These are phyloP conservation scores for Lycaena phlaeas DNA, from an alignment of 2,888 invertebrate genomes.

Conservation along the genomic window DNA sequence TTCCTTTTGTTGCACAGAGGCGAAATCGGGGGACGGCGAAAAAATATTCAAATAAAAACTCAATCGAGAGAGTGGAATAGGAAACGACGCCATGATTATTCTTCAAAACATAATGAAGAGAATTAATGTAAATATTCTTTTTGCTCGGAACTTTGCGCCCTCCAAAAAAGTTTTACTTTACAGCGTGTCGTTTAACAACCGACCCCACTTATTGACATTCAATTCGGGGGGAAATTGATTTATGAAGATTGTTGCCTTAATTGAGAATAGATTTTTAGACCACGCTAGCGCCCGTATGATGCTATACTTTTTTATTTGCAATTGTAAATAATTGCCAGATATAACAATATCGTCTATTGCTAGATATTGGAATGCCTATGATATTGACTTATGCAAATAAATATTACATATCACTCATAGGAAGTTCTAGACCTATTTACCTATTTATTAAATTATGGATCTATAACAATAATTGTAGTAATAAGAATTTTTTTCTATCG, in stretches of 20 bases:
- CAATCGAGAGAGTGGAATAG: conserved; percentile 64
- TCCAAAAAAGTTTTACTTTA: conserved; percentile 72
- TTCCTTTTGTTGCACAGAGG: conserved; percentile 70
- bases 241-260: conserved; percentile 72
- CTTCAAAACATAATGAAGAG: conserved; percentile 75
- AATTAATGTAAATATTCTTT: conserved; percentile 75
- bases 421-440: too few relatives aligned
- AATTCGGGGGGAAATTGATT: conserved; percentile 73
- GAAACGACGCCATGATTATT: conserved; percentile 70
- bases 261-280: conserved; percentile 57
- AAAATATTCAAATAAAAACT: conserved; percentile 74
- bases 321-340: too few relatives aligned
- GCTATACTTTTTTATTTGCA: too few relatives aligned
- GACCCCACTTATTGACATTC: conserved; percentile 73
- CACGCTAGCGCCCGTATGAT: background rate
- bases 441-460: too few relatives aligned
- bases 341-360: too few relatives aligned
- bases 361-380: too few relatives aligned
- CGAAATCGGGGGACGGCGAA: conserved; percentile 53
- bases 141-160: conserved; percentile 64
- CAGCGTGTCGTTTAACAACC: conserved; percentile 69
- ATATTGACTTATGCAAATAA: too few relatives aligned
- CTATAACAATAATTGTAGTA: too few relatives aligned
- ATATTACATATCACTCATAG: too few relatives aligned
- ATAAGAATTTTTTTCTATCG: too few relatives aligned